Evolutionary conservation across 2,797 vertebrate species (phyloP), one percentile per base, ranked within the genome.

Genomic region (Nasua narica): DNA sequence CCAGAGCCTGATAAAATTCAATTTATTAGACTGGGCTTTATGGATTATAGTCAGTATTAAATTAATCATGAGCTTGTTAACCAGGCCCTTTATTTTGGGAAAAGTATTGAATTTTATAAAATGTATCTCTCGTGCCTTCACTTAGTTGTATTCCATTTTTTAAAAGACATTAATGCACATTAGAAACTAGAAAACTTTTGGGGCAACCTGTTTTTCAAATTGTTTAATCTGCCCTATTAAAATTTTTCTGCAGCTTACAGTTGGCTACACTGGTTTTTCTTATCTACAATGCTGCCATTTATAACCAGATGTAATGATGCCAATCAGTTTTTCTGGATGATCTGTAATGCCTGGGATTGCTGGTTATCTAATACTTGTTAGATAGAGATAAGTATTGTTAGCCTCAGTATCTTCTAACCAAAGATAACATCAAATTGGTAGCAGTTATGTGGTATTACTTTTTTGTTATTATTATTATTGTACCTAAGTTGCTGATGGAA

Each of bases 41-140:
- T 95, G 56, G 87, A 87, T 76, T 92, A 29, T 62, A 27, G 12
- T 60, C 37, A 29, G 1, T 48, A 40, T 95, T 93, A 72, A 92
- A 92, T 77, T 90, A 96, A 81, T 77, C 50, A 91, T 86, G 54
- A 87, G 8, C 1, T 85, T 92, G 87, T 78, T 27, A 72, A 70
- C 3, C 27, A 69, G 16, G 32, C 29, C 11, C 43, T 84, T 77
- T 67, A 8, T 67, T 74, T 87, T 21, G 14, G 29, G 15, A 56
- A 94, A 91, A 86, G 1, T 23, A 58, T 13, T 78, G 2, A 86
- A 62, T 95, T 95, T 78, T 77, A 60, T 76, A 92, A 62, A 65
- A 11, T 25, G 48, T 2, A 84, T 74, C 27, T 62, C 23, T 90
- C 7, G 88, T 43, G 13, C 50, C 56, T 92, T 78, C 15, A 46